Percentiles rank a stretch among this genome's conserved stretches.
Conservation (phyloP, 2,797 vertebrate genomes). For the Megalops cyprinoides region DNA sequence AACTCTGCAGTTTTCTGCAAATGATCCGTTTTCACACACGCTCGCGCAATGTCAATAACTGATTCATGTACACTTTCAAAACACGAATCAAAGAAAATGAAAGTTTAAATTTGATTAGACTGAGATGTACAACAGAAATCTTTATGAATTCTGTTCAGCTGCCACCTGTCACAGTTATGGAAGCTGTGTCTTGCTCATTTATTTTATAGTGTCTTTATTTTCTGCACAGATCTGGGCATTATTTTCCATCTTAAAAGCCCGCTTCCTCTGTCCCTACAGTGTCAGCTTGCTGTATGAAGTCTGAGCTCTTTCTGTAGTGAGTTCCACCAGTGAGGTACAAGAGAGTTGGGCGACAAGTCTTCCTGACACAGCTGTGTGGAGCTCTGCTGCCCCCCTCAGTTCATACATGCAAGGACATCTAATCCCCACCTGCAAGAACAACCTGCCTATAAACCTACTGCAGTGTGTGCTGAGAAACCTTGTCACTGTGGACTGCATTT, state of each 20-base stretch:
- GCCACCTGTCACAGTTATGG: too few relatives aligned
- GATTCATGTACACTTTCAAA: not conserved
- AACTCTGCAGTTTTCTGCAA: conserved; percentile 41
- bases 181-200: too few relatives aligned
- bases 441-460: not conserved
- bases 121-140: not conserved
- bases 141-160: too few relatives aligned
- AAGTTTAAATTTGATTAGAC: not conserved
- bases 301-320: not conserved
- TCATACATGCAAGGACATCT: not conserved
- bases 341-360: not conserved
- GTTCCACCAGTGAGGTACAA: not conserved
- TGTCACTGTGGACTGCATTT: not conserved
- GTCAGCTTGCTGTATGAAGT: conserved; percentile 7
- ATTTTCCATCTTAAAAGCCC: conserved; percentile 39
- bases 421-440: conserved; percentile 9
- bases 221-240: conserved; percentile 36
- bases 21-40: conserved; percentile 26
- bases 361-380: conserved; percentile 52
- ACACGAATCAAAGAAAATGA: not conserved
- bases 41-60: not conserved
- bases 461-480: not conserved
- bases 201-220: too few relatives aligned
- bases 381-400: conserved; percentile 77
- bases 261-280: conserved; percentile 25